Base-by-base conservation (phyloP, 37 sponge, comb jelly and placozoan genomes). In the Crambe crambe region DNA sequence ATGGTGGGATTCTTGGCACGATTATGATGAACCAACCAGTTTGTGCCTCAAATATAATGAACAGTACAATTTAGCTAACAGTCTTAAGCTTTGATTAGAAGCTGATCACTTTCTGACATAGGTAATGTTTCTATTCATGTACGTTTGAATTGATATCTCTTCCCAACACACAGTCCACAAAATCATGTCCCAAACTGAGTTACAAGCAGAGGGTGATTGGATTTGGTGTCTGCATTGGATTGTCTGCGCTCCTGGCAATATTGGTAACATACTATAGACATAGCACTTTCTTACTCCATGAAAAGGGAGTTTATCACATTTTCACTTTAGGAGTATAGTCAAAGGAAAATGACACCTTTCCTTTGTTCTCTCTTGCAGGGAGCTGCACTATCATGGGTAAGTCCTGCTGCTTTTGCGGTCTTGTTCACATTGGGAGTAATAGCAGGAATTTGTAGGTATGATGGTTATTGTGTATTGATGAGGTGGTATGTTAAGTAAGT, bases 201-300 rank as follows among this genome's bases (percentile, higher is more conserved):
- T 84, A 72, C 83, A 87, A 87, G 69, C 77, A 92, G 42, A 79
- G 84, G 43, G 9, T 87, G 3, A 80, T 92, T 80, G 92, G 89
- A 0, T 92, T 92, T 58, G 42, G 42, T 15, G 69, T 92, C 32
- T 71, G 74, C 37, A 37, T 72, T 8, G 42, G 39, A 0, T 1
- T 84, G 31, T 85, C 92, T 21, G 76, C 85, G 37, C 27, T 62
- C 1, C 84, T 87, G 39, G 65, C 81, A 25, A 43, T 92, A 30
- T 23, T 92, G 68, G 92, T 92, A 58, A 87, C 88, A n/a, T n/a
- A n/a, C n/a, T n/a, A n/a, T n/a, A n/a, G n/a, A n/a, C n/a, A n/a
- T n/a, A n/a, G n/a, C n/a, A n/a, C n/a, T n/a, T n/a, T n/a, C n/a
- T n/a, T n/a, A n/a, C n/a, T n/a, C n/a, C n/a, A n/a, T n/a, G n/a